These are phyloP conservation scores for Hiodon alosoides DNA, from an alignment of 2,113 vertebrate species.

Conservation along the genomic window DNA sequence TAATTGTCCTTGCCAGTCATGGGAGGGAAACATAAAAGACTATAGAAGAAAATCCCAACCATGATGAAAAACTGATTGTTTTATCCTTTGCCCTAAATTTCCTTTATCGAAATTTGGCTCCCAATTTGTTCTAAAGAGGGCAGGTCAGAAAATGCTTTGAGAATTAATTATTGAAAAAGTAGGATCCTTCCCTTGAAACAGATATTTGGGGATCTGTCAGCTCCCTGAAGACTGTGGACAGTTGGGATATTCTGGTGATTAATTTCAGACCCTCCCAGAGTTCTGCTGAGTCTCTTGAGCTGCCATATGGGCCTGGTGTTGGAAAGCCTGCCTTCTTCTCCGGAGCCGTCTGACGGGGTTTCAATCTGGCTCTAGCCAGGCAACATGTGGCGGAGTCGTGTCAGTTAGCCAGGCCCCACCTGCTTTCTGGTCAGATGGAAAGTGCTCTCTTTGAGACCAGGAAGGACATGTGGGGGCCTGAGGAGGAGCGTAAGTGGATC, in stretches of 20 bases:
- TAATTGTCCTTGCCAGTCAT: too few species aligned
- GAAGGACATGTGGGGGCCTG: background rate
- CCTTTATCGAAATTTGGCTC: too few species aligned
- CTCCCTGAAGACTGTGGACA: constrained; percentile 58
- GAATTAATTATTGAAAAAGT: constrained; percentile 30
- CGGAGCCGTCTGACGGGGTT: constrained; percentile 29
- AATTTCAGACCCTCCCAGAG: constrained; percentile 44
- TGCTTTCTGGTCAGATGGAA: background rate
- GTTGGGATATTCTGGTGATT: constrained; percentile 59
- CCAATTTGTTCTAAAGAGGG: too few species aligned
- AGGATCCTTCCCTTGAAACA: constrained; percentile 30
- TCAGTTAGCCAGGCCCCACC: background rate
- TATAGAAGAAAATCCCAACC: too few species aligned
- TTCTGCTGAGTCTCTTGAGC: constrained; percentile 38
- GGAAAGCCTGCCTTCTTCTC: constrained; percentile 48
- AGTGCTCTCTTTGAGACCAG: background rate
- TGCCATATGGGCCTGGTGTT: constrained; percentile 58
- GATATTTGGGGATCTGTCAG: constrained; percentile 37
- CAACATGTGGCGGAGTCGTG: background rate
- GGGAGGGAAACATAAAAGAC: too few species aligned
- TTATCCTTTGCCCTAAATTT: too few species aligned
- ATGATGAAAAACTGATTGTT: too few species aligned
- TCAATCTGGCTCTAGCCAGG: background rate
- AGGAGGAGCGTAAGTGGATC: background rate
- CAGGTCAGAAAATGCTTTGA: constrained; percentile 11